A percentile compares a stretch with the other conserved stretches of the same genome.
phyloP scores from a whole-genome alignment of 1,140 invertebrate species.

The Latrodectus geometricus region DNA sequence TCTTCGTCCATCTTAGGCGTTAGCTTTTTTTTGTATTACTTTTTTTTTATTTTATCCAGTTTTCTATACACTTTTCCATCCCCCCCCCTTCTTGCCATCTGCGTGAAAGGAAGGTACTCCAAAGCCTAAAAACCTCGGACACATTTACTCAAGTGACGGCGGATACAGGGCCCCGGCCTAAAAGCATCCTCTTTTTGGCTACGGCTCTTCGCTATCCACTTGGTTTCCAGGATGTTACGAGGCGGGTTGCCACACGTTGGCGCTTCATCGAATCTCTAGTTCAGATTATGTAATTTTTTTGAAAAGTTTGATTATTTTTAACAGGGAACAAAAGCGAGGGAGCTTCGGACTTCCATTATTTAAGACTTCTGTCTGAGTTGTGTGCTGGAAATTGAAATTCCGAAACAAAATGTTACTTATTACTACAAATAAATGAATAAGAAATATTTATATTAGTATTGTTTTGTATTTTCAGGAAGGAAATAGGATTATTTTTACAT shows the following conservation, averaged over 20 bases:
- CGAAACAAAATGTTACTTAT: too few species aligned
- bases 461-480: too few species aligned
- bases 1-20: conserved; percentile 35
- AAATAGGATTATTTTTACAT: too few species aligned
- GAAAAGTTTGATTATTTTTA: neutral
- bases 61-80: conserved; percentile 22
- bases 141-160: conserved; percentile 60
- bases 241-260: conserved; percentile 17
- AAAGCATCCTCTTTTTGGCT: conserved; percentile 53
- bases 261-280: neutral
- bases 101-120: conserved; percentile 51
- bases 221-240: conserved; percentile 37
- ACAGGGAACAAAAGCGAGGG: neutral
- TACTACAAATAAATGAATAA: too few species aligned
- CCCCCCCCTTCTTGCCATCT: conserved; percentile 18
- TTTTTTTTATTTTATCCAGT: conserved; percentile 7
- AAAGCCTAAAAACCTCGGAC: conserved; percentile 55
- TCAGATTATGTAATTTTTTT: neutral
- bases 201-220: conserved; percentile 50
- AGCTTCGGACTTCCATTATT: neutral
- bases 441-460: too few species aligned
- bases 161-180: conserved; percentile 39
- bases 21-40: neutral
- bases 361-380: too few species aligned
- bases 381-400: too few species aligned